These are phyloP conservation scores for Rhagonycha lutea DNA, from an alignment of 2,888 invertebrate genomes.

Conservation along the genomic window DNA sequence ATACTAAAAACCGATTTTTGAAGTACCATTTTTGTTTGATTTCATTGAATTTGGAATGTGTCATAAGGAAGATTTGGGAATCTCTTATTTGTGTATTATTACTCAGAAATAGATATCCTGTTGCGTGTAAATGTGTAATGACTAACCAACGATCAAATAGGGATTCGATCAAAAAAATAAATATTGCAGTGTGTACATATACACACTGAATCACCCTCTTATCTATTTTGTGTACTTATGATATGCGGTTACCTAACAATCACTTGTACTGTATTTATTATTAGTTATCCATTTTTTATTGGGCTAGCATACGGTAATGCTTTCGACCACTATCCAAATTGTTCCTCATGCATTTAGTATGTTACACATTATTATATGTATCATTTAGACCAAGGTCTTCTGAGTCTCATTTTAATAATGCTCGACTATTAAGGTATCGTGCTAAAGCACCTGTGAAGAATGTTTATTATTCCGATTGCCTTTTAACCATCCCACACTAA, in stretches of 20 bases:
- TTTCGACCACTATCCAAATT: neutral
- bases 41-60: neutral
- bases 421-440: neutral
- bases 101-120: neutral
- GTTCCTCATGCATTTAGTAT: neutral
- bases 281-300: neutral
- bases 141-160: neutral
- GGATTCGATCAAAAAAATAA: neutral
- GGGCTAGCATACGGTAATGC: neutral
- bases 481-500: neutral
- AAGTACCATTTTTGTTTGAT: neutral
- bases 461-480: neutral
- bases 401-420: neutral
- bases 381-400: neutral
- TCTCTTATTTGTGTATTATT: neutral
- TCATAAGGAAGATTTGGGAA: neutral
- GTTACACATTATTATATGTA: neutral
- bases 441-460: neutral
- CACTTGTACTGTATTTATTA: neutral
- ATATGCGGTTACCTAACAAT: neutral
- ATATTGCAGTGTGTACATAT: neutral
- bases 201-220: neutral
- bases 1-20: neutral
- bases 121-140: neutral
- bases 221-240: neutral